phyloP scores from a whole-genome alignment of 1,140 invertebrate species.

The Drosophila equinoxialis region DNA sequence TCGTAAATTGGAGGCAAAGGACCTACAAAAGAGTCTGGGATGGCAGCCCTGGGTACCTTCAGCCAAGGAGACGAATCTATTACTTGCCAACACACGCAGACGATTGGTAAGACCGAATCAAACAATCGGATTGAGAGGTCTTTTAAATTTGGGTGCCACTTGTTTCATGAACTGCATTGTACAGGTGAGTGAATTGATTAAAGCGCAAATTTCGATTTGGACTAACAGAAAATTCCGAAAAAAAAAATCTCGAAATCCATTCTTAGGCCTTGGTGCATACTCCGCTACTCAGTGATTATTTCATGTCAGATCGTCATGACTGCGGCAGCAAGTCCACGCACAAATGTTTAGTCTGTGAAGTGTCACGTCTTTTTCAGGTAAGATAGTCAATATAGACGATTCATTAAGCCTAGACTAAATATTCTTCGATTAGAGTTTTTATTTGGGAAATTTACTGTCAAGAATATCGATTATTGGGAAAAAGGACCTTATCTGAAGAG shows the following conservation, averaged over 20 bases:
- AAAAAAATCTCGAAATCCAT: not conserved
- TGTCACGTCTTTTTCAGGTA: conserved; percentile 91
- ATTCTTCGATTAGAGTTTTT: too few species aligned
- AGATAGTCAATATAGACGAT: not conserved
- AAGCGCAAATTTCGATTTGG: too few species aligned
- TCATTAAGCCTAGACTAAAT: too few species aligned
- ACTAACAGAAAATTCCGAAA: too few species aligned
- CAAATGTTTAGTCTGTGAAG: conserved; percentile 96
- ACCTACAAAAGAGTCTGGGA: conserved; percentile 87
- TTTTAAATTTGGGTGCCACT: conserved; percentile 98
- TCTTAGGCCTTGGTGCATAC: conserved; percentile 93
- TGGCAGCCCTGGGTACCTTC: conserved; percentile 92
- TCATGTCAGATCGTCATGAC: conserved; percentile 95
- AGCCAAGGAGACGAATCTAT: conserved; percentile 87
- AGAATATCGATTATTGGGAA: too few species aligned
- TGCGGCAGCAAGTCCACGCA: conserved; percentile 87
- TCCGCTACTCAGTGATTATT: conserved; percentile 96
- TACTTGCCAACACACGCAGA: conserved; percentile 89
- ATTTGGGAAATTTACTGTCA: too few species aligned
- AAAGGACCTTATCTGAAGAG: too few species aligned
- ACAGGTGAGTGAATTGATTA: conserved; percentile 85
- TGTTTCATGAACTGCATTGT: conserved; percentile 99
- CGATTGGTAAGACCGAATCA: conserved; percentile 91
- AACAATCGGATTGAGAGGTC: conserved; percentile 94
- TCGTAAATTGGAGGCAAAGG: conserved; percentile 85